Conservation (phyloP, 2,888 invertebrate species). For the Drosophila suboccidentalis region DNA sequence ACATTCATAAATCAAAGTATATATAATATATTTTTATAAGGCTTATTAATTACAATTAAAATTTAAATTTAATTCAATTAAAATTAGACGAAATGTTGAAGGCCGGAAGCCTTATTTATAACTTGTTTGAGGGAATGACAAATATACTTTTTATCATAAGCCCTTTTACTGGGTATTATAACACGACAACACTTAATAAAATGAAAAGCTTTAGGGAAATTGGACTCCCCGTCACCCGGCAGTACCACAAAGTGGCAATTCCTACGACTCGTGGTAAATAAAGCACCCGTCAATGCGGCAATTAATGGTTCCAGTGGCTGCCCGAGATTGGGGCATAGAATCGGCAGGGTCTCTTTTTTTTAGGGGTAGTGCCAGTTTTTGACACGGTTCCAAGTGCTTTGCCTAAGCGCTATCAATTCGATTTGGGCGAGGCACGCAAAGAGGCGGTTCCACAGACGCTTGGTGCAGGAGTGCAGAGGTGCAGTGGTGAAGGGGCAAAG, state of each 20-base stretch:
- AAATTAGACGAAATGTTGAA: too few relatives aligned
- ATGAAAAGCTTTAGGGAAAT: conserved; percentile 29
- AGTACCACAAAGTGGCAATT: conserved; percentile 41
- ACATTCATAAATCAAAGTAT: too few relatives aligned
- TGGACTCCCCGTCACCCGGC: background rate
- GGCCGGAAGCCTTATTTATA: too few relatives aligned
- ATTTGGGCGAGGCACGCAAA: conserved; percentile 70
- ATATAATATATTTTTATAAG: too few relatives aligned
- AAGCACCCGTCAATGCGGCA: conserved; percentile 63
- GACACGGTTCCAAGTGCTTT: conserved; percentile 68
- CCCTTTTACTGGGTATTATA: conserved; percentile 18
- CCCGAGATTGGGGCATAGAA: conserved; percentile 19
- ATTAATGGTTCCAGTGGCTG: conserved; percentile 46
- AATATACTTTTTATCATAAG: background rate
- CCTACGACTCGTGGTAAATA: conserved; percentile 35
- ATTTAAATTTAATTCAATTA: too few relatives aligned
- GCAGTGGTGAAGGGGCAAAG: background rate
- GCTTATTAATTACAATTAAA: too few relatives aligned
- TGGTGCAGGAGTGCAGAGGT: background rate
- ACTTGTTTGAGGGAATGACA: background rate
- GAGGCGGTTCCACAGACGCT: conserved; percentile 34
- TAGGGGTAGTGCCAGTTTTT: conserved; percentile 51
- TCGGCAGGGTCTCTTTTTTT: background rate
- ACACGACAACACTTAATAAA: conserved; percentile 46
- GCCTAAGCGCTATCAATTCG: conserved; percentile 65